phyloP scores from a whole-genome alignment of 2,888 invertebrate species.

The Agelastica alni region DNA sequence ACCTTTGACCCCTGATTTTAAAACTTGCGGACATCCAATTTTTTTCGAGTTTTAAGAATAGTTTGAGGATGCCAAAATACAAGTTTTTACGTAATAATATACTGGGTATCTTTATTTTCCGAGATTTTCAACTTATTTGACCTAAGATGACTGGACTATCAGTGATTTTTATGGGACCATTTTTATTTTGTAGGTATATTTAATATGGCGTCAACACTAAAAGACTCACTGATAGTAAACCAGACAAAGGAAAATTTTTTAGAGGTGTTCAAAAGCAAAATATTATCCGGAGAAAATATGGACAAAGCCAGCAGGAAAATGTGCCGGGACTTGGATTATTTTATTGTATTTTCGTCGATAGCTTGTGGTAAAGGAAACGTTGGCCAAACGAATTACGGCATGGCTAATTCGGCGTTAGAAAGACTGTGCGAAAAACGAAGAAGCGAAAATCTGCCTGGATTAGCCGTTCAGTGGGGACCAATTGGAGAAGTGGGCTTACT shows the following conservation, averaged over 20 bases:
- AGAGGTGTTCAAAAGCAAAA: slow-evolving; percentile 63
- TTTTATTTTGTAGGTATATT: slow-evolving; percentile 35
- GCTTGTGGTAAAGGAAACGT: slow-evolving; percentile 39
- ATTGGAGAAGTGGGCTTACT: slow-evolving; percentile 39
- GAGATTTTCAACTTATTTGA: not conserved
- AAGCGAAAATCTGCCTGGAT: slow-evolving; percentile 37
- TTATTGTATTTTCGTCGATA: slow-evolving; percentile 42
- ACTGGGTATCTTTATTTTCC: not conserved
- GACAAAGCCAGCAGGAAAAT: slow-evolving; percentile 59
- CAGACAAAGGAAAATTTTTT: slow-evolving; percentile 60
- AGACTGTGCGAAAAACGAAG: slow-evolving; percentile 40
- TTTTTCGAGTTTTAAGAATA: too few species aligned
- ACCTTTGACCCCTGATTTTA: too few species aligned
- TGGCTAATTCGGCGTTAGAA: slow-evolving; percentile 44
- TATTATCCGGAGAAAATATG: slow-evolving; percentile 62
- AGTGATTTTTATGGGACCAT: not conserved
- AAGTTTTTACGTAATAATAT: not conserved
- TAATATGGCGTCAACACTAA: slow-evolving; percentile 57
- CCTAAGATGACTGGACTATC: not conserved
- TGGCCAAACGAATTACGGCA: slow-evolving; percentile 43
- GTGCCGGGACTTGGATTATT: slow-evolving; percentile 53
- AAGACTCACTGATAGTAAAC: slow-evolving; percentile 61
- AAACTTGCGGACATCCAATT: too few species aligned
- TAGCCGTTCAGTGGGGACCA: slow-evolving; percentile 44
- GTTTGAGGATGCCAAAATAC: too few species aligned